phyloP scores from a whole-genome alignment of 1,140 invertebrate species.

The Rhagoletis pomonella region DNA sequence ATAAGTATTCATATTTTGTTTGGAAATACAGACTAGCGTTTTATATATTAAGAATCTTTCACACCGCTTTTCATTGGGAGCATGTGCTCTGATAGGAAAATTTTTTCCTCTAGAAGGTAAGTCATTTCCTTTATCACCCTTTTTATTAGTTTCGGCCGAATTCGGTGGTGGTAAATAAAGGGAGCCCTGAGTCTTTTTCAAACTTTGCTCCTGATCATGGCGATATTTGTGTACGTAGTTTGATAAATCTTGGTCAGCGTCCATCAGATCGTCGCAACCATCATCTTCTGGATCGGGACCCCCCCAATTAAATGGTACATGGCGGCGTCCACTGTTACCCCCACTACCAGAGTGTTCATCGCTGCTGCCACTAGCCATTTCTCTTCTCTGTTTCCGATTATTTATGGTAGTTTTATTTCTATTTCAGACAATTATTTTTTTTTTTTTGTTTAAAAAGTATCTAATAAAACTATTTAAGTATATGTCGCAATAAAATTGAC shows the following conservation, averaged over 20 bases:
- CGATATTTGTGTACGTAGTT: slow-evolving; percentile 46
- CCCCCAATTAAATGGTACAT: slow-evolving; percentile 37
- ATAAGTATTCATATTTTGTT: neutral
- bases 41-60: neutral
- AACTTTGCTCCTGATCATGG: slow-evolving; percentile 33
- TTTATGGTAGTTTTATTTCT: neutral
- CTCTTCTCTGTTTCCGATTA: neutral
- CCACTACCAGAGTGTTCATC: no score
- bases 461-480: neutral
- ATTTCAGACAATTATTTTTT: slow-evolving; percentile 36
- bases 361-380: slow-evolving; percentile 56
- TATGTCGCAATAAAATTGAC: neutral
- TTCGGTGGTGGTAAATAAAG: neutral
- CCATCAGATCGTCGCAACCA: slow-evolving; percentile 47
- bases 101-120: neutral
- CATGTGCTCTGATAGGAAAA: neutral
- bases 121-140: neutral
- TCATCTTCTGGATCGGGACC: slow-evolving; percentile 11
- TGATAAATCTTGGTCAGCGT: slow-evolving; percentile 38
- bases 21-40: no score
- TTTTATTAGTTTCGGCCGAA: neutral
- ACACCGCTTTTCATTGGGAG: slow-evolving; percentile 26
- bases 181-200: slow-evolving; percentile 35
- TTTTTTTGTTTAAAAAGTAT: slow-evolving; percentile 38
- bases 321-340: slow-evolving; percentile 15